Evolutionary conservation across 2,113 vertebrate genomes (phyloP).

Genomic region (Eptesicus fuscus): DNA sequence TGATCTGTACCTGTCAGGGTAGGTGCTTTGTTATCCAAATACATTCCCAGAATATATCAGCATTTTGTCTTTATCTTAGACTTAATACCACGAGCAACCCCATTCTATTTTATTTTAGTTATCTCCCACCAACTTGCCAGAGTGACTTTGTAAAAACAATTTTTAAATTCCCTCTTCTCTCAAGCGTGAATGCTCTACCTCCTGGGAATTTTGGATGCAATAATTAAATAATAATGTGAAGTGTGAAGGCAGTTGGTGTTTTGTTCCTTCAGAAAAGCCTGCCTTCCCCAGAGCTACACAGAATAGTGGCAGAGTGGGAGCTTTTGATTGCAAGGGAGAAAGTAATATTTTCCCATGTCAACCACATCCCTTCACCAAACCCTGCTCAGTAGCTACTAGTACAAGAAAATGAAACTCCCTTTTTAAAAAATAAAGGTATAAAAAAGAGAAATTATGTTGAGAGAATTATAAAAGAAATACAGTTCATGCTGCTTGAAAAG

Average conservation of each 20-base stretch:
- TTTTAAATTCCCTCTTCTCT: neutral
- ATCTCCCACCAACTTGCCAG: neutral
- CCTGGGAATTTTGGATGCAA: slow-evolving; percentile 34
- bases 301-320: slow-evolving; percentile 11
- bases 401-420: neutral
- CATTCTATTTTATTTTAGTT: neutral
- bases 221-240: slow-evolving; percentile 55
- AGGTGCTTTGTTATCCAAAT: neutral
- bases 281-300: neutral
- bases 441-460: slow-evolving; percentile 17
- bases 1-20: neutral
- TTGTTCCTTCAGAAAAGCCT: slow-evolving; percentile 7
- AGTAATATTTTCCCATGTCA: neutral
- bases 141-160: neutral
- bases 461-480: neutral
- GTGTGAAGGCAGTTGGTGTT: slow-evolving; percentile 19
- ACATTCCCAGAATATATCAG: neutral
- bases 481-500: neutral
- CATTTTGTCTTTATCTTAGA: neutral
- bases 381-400: neutral
- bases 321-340: neutral
- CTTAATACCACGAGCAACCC: neutral
- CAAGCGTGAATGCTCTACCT: neutral
- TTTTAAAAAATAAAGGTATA: neutral
- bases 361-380: neutral